These are phyloP conservation scores for Aquatica leii DNA, from an alignment of 2,888 invertebrate genomes.

Conservation along the genomic window DNA sequence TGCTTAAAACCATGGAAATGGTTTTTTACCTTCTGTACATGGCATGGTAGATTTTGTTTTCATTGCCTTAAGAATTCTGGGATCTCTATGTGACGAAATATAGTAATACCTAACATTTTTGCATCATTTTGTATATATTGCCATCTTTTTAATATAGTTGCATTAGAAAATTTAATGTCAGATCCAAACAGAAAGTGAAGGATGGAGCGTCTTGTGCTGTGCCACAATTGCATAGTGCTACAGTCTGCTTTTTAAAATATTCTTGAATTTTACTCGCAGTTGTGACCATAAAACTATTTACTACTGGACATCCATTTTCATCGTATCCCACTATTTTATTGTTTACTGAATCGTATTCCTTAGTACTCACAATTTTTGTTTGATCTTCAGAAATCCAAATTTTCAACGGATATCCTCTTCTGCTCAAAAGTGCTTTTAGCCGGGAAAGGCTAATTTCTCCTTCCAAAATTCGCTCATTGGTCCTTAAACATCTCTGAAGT, in stretches of 20 bases:
- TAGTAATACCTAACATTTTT: not conserved
- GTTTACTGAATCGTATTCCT: not conserved
- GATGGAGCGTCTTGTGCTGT: not conserved
- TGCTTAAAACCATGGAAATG: not conserved
- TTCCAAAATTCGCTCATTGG: not conserved
- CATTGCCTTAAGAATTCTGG: not conserved
- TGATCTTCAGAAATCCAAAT: slow-evolving; percentile 3
- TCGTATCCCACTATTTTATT: not conserved
- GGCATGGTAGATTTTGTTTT: not conserved
- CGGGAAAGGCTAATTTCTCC: not conserved
- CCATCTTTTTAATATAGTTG: not conserved
- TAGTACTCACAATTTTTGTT: not conserved
- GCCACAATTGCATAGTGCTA: not conserved
- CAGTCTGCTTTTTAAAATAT: not conserved
- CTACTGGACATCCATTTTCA: not conserved
- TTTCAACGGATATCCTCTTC: not conserved
- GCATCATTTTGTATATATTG: not conserved
- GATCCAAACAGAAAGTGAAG: not conserved
- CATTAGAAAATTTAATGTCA: not conserved
- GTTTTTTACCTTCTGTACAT: not conserved
- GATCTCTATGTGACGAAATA: slow-evolving; percentile 2
- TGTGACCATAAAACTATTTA: not conserved
- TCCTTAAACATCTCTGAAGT: not conserved
- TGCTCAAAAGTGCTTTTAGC: not conserved
- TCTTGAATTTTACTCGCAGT: not conserved